Evolutionary conservation across 2,797 vertebrate species (phyloP), one percentile per base, ranked within the genome.

Genomic region (Eulemur coronatus): DNA sequence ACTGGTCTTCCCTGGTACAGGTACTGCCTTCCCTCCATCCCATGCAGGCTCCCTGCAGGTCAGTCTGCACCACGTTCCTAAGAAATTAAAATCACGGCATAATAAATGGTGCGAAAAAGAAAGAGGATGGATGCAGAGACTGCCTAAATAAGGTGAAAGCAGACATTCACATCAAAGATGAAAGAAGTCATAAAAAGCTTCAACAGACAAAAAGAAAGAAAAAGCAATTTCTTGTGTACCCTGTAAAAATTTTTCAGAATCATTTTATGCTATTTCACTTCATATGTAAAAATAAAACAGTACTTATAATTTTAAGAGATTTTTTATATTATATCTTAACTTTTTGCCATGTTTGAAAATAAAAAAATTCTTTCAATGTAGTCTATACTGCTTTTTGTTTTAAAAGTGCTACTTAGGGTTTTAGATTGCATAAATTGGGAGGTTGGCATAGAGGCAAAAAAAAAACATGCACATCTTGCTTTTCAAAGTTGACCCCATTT

Each of bases 11-110:
- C 7, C 20, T 30, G 43, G 65, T 46, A 41, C 0, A 0, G 0
- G 2, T 1, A 1, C 43, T 9, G 30, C 17, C 0, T 61, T 50
- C 6, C 22, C 9, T 20, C n/a, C 13, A 0, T 10, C 52, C 12
- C 6, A 2, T 0, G 12, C 61, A 85, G 35, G 20, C 35, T 65
- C 89, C 78, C 73, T 26, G 17, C 30, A 15, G 88, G 75, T 67
- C 65, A 41, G 30, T 35, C 38, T 55, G 59, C 24, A 26, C 28
- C 63, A 55, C 24, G 30, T 55, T 82, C 78, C 81, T 35, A 0
- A 81, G 59, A 48, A 89, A 84, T 76, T 57, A 76, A 93, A 72
- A 57, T 52, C 46, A 24, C 57, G 41, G 24, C 46, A 12, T 86
- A 91, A 89, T 78, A 87, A 86, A 80, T 48, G 33, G 46, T 5